Percentiles rank a stretch among this genome's conserved stretches.
Conservation (phyloP, 1,140 invertebrate species). For the Trachelipus rathkii region DNA sequence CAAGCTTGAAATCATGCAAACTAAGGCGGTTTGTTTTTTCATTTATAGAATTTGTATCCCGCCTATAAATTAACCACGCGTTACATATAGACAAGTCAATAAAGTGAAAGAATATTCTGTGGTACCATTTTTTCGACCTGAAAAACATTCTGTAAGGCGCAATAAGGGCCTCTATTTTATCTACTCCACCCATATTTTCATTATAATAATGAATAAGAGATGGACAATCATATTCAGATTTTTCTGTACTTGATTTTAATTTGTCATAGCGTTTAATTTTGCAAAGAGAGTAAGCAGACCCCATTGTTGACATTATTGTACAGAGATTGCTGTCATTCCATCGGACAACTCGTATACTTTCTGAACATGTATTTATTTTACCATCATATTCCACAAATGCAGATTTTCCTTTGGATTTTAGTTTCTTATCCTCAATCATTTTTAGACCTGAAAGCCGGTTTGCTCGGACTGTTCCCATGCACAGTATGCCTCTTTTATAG, state of each 20-base stretch:
- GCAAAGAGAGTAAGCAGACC: constrained; percentile 25
- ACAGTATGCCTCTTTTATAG: constrained; percentile 29
- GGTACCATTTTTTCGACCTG: constrained; percentile 32
- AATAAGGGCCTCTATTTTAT: constrained; percentile 32
- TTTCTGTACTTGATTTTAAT: constrained; percentile 25
- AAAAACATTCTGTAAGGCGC: constrained; percentile 27
- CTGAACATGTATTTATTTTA: constrained; percentile 26
- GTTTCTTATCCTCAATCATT: no score
- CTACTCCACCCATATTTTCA: no score
- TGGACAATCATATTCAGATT: no score
- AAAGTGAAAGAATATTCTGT: no score
- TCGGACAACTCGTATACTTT: constrained; percentile 22
- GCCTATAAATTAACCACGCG: no score
- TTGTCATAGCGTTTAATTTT: constrained; percentile 27
- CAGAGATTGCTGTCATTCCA: constrained; percentile 27
- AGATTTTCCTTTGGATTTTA: constrained; percentile 29
- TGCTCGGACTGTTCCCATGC: constrained; percentile 26
- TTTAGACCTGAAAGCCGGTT: constrained; percentile 28
- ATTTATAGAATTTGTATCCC: no score
- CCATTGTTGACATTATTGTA: constrained; percentile 26
- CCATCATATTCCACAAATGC: constrained; percentile 32
- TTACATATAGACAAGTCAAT: no score
- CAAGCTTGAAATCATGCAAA: constrained; percentile 27
- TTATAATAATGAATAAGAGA: no score
- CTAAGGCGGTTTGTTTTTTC: no score